Evolutionary conservation across 2,797 vertebrate genomes (phyloP), one percentile per base, ranked within the genome.

Genomic region (Moxostoma hubbsi): DNA sequence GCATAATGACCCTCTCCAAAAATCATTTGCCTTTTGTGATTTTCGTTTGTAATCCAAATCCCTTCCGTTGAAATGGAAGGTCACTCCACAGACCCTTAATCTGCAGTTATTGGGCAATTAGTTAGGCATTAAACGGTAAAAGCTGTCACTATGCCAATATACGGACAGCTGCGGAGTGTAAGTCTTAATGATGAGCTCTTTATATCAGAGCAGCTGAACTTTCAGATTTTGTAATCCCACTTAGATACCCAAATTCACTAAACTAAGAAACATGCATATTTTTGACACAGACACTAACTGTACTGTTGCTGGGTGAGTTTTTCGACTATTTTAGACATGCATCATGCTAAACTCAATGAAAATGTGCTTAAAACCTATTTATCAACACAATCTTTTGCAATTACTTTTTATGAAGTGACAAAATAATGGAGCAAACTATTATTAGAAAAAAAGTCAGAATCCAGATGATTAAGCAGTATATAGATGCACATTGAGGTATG

Each of bases 21-120:
- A 86, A 83, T 81, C 54, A 71, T 79, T 81, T 73, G 77, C 64
- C 74, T 36, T 82, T 85, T 80, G 74, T 80, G 51, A 77, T 64
- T 71, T 65, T 77, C 66, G 12, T 81, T 77, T 77, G 54, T 63
- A 53, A 24, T 53, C 55, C 63, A 68, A 73, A 77, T 62, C 69
- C 69, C 65, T 77, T 75, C 65, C 66, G 47, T 75, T 71, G 64
- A 61, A 71, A 51, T 36, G 47, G 67, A 57, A 15, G 45, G 61
- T 59, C 24, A 57, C 54, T 43, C 68, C 13, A 9, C 15, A 69
- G 53, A 69, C 67, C 36, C 57, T 15, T 69, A 71, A 55, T 78
- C 59, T 82, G 50, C 70, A 78, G 43, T 73, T 62, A 66, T 73
- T 68, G 53, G 43, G 55, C 51, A 78, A 77, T 68, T 69, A 73